Base-by-base conservation (phyloP, 2,797 vertebrate genomes). In the Cossypha niveicapilla region DNA sequence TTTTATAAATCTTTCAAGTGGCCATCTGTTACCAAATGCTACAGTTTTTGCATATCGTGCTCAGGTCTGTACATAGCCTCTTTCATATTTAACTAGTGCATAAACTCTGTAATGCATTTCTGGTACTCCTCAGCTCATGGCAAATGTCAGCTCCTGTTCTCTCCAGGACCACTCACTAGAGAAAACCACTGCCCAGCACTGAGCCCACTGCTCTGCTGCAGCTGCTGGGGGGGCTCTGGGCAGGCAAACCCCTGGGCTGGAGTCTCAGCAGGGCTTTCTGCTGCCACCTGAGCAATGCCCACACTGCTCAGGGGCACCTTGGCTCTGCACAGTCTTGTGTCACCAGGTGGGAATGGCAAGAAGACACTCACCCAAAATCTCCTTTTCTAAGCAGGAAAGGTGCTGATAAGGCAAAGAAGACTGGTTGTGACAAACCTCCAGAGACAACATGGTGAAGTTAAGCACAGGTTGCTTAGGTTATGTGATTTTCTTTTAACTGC, bases 1-100 rank as follows among this genome's bases (percentile, higher is more conserved):
- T 32, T 87, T 79, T 48, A 56, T 81, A 66, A 87, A 79, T 88
- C 56, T 89, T 88, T 89, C 66, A 85, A 76, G 48, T n/a, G 41
- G 12, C 60, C 60, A 70, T 60, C 77, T 90, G 60, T 92, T 73
- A 76, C 28, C 63, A 82, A 81, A 53, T n/a, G 30, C n/a, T 62
- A 2, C 18, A 5, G 5, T 51, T 90, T 72, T 80, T 84, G 27
- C 39, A 53, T 37, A 16, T 70, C 35, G 90, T 78, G 8, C 42
- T 83, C 19, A 58, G 62, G 62, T 68, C 35, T 48, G 35, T 23
- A 51, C 18, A 5, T 11, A 34, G 17, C 8, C n/a, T 83, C 27
- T 81, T 90, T 51, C 42, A 28, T 56, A 48, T 48, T 84, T 75
- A 60, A 48, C 24, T 27, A 67, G 48, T n/a, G 12, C 25, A 28